Conservation (phyloP, 2,113 vertebrate genomes). For the Ictidomys tridecemlineatus region DNA sequence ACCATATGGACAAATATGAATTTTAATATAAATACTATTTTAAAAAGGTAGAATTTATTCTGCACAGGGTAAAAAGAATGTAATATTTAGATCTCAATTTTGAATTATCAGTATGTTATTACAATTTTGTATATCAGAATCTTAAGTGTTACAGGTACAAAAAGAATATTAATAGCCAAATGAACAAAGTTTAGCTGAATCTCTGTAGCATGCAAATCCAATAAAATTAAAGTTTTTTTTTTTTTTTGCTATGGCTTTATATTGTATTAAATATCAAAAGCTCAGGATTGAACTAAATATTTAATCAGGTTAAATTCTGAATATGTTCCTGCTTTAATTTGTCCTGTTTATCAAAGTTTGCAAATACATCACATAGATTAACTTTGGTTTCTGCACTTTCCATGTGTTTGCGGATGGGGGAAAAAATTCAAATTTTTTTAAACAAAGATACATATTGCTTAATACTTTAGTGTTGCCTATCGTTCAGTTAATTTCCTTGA, state of each 20-base stretch:
- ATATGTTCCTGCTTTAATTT: constrained; percentile 89
- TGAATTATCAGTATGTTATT: constrained; percentile 85
- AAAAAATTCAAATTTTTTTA: constrained; percentile 81
- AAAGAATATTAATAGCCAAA: constrained; percentile 85
- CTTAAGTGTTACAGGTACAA: constrained; percentile 86
- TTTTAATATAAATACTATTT: constrained; percentile 82
- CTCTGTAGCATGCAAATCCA: constrained; percentile 85
- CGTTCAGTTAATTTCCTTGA: constrained; percentile 53
- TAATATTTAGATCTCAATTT: constrained; percentile 83
- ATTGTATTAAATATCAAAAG: constrained; percentile 88
- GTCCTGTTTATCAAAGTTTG: constrained; percentile 86
- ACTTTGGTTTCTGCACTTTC: constrained; percentile 89
- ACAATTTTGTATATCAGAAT: constrained; percentile 83
- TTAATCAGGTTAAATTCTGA: constrained; percentile 90
- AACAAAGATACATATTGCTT: constrained; percentile 84
- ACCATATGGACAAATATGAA: constrained; percentile 71
- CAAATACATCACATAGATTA: constrained; percentile 88
- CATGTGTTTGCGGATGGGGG: constrained; percentile 87
- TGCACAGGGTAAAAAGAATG: constrained; percentile 80
- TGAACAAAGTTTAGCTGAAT: constrained; percentile 85
- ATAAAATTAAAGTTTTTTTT: constrained; percentile 79
- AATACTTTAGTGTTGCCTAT: constrained; percentile 70
- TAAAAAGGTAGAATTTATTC: constrained; percentile 81
- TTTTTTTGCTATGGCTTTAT: constrained; percentile 85
- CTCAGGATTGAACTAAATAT: constrained; percentile 93